A percentile compares a stretch with the other conserved stretches of the same genome.
Evolutionary conservation across 2,888 invertebrate species (phyloP).

Genomic region (Lottia gigantea): DNA sequence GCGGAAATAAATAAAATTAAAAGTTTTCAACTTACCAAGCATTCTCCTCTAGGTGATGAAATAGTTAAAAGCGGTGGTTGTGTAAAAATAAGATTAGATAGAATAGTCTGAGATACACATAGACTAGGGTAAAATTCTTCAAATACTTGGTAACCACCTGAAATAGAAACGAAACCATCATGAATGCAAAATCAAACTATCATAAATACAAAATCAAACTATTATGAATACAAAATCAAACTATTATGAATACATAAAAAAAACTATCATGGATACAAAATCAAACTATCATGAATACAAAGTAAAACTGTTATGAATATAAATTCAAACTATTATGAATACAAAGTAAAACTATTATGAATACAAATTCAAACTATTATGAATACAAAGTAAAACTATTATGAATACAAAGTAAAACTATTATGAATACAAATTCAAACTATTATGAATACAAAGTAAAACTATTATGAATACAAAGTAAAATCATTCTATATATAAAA

Average conservation of each 20-base stretch:
- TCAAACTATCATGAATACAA: too few relatives aligned
- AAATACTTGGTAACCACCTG: conserved; percentile 16
- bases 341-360: not conserved
- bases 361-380: not conserved
- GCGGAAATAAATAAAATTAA: too few relatives aligned
- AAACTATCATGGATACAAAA: not conserved
- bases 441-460: not conserved
- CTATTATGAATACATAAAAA: not conserved
- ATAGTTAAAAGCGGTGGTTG: not conserved
- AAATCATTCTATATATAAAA: too few relatives aligned
- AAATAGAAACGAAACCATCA: not conserved
- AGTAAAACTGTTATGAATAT: too few relatives aligned
- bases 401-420: not conserved
- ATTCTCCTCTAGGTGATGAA: not conserved
- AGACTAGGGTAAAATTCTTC: not conserved
- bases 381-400: not conserved
- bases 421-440: too few relatives aligned
- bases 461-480: too few relatives aligned
- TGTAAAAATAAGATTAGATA: not conserved
- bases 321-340: not conserved
- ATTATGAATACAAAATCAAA: too few relatives aligned
- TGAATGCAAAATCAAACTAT: not conserved
- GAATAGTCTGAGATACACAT: not conserved
- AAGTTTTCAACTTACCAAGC: not conserved
- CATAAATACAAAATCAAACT: not conserved